Evolutionary conservation across 2,797 vertebrate species (phyloP).

Genomic region (Mycteria americana): DNA sequence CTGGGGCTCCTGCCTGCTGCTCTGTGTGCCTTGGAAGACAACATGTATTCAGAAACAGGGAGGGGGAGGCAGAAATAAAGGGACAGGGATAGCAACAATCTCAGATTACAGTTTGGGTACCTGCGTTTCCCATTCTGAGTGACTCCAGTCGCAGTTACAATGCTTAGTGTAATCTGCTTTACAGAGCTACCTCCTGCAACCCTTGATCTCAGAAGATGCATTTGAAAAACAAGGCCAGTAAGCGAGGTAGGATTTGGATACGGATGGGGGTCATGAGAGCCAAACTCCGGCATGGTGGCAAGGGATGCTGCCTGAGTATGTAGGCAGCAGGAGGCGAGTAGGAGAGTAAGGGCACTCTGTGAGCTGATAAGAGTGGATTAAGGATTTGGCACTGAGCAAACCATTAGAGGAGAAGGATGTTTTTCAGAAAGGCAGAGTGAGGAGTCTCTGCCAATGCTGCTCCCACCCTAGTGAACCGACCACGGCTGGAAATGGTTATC

Average conservation of each 20-base stretch:
- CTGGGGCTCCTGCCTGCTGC: slow-evolving; percentile 32
- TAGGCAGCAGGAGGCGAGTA: neutral
- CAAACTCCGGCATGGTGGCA: neutral
- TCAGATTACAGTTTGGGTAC: neutral
- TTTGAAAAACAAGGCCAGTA: neutral
- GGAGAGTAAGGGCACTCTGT: neutral
- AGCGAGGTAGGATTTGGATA: neutral
- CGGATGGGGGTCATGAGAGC: neutral
- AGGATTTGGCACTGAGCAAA: slow-evolving; percentile 5
- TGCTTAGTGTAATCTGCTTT: neutral
- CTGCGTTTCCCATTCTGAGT: slow-evolving; percentile 49
- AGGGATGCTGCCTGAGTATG: neutral
- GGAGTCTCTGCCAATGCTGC: neutral
- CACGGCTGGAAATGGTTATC: slow-evolving; percentile 13
- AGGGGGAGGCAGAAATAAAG: neutral
- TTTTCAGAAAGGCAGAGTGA: neutral
- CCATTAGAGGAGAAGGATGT: neutral
- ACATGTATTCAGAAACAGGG: slow-evolving; percentile 50
- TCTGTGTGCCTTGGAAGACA: slow-evolving; percentile 16
- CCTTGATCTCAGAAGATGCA: neutral
- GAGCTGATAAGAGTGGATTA: slow-evolving; percentile 1
- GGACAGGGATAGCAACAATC: slow-evolving; percentile 24
- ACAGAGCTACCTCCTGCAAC: neutral
- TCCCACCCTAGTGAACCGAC: neutral
- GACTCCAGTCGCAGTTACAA: neutral